These are phyloP conservation scores for Monodelphis domestica DNA, from an alignment of 2,797 vertebrate genomes.

Conservation along the genomic window DNA sequence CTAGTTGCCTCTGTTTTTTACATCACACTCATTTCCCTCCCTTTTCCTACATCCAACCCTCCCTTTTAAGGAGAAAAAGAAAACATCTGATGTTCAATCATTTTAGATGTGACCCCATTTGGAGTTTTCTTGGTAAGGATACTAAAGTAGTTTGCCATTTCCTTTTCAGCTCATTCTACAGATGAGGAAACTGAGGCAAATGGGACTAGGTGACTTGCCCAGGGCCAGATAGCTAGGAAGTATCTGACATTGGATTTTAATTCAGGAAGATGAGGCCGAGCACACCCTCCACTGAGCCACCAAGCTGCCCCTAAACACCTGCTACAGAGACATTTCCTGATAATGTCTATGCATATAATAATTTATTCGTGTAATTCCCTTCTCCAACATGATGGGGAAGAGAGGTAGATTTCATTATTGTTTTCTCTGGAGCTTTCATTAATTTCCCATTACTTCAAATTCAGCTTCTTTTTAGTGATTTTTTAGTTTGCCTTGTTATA, in stretches of 20 bases:
- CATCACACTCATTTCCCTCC: not conserved
- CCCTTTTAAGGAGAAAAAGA: not conserved
- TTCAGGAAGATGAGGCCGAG: too few relatives aligned
- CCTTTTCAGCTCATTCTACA: too few relatives aligned
- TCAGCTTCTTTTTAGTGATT: not conserved
- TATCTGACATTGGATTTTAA: too few relatives aligned
- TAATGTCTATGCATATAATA: not conserved
- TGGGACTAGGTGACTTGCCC: too few relatives aligned
- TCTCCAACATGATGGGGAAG: not conserved
- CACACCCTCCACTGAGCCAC: too few relatives aligned
- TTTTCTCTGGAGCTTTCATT: not conserved
- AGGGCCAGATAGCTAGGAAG: too few relatives aligned
- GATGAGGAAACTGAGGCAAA: too few relatives aligned
- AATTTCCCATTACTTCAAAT: not conserved
- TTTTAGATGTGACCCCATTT: too few relatives aligned
- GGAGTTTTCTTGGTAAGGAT: too few relatives aligned
- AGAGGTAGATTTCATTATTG: not conserved
- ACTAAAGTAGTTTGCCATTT: too few relatives aligned
- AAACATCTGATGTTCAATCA: too few relatives aligned
- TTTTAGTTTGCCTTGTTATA: not conserved
- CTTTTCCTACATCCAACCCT: not conserved
- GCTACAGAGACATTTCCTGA: not conserved
- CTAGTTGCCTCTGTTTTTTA: not conserved
- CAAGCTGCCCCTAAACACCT: too few relatives aligned
- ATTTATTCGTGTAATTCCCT: not conserved